These are phyloP conservation scores for Fissipunctia ypsillon DNA, from an alignment of 2,888 invertebrate species.

Conservation along the genomic window DNA sequence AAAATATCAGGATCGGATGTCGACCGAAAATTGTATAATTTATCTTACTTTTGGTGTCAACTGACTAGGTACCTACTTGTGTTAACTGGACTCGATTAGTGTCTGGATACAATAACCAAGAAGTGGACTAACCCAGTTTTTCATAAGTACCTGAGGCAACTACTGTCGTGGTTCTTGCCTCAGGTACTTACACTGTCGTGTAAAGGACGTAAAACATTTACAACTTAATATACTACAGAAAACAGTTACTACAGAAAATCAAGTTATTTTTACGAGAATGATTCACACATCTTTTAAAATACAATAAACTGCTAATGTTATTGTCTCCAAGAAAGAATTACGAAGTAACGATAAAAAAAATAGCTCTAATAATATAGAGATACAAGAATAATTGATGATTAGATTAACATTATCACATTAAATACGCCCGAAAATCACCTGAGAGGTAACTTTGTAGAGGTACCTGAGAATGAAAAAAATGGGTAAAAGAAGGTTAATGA, in stretches of 20 bases:
- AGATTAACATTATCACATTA: not conserved
- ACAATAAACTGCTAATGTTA: not conserved
- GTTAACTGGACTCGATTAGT: constrained; percentile 11
- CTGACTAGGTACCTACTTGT: constrained; percentile 1
- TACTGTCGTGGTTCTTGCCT: too few species aligned
- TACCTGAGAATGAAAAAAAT: not conserved
- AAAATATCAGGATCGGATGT: not conserved
- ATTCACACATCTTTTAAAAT: not conserved
- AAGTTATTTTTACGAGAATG: not conserved
- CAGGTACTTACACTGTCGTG: too few species aligned
- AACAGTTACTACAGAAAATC: not conserved
- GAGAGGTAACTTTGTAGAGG: not conserved
- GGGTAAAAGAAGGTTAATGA: constrained; percentile 5
- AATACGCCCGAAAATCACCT: not conserved
- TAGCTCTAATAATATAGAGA: not conserved
- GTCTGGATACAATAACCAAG: constrained; percentile 19
- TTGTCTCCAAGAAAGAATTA: not conserved
- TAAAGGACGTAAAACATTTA: not conserved
- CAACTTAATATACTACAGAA: not conserved
- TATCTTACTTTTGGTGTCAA: not conserved
- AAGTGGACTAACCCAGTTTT: constrained; percentile 27
- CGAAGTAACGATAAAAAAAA: constrained; percentile 29
- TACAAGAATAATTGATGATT: not conserved
- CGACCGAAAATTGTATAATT: not conserved
- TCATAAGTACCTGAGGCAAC: constrained; percentile 5